Base-by-base conservation (phyloP, 2,888 invertebrate species). In the Rutpela maculata region DNA sequence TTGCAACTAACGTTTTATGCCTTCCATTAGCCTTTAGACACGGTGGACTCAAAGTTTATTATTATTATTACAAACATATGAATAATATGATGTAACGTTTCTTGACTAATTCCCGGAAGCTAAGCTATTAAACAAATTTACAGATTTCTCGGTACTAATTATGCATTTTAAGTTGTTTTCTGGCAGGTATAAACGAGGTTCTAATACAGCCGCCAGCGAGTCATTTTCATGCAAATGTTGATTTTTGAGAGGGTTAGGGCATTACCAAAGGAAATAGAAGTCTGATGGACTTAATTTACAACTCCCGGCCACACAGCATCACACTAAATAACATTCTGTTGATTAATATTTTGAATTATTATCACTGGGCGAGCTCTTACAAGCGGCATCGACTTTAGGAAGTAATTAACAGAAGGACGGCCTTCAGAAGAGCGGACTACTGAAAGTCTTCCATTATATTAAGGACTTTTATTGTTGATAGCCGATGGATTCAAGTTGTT, bases 211-310 rank as follows among this genome's bases (percentile, higher is more conserved):
- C 78, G 70, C 19, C 17, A 80, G 79, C 78, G 66, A 67, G 77
- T 75, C 74, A 79, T 84, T 84, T 84, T 83, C 83, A 84, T 84
- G 83, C 82, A 84, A 85, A 85, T 84, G 80, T 78, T 74, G 80
- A 80, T 79, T 79, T 78, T 75, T 78, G 79, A 76, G 78, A 76
- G 71, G 81, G 80, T 75, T 74, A 56, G 76, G 72, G 75, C 72
- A 78, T 78, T 77, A 77, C 82, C 80, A 82, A 77, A 83, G 84
- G 84, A 84, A 84, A 84, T 84, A 74, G 81, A 84, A 75, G 84
- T 84, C 84, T 84, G 84, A 84, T 84, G 82, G 81, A 81, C 78
- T 82, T 81, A 81, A 82, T 84, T 82, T 83, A 81, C 75, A 60
- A 71, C 62, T 65, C 67, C 63, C 74, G 67, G 74, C 74, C 74